Evolutionary conservation across 2,888 invertebrate genomes (phyloP).

Genomic region (Sycophila texana): DNA sequence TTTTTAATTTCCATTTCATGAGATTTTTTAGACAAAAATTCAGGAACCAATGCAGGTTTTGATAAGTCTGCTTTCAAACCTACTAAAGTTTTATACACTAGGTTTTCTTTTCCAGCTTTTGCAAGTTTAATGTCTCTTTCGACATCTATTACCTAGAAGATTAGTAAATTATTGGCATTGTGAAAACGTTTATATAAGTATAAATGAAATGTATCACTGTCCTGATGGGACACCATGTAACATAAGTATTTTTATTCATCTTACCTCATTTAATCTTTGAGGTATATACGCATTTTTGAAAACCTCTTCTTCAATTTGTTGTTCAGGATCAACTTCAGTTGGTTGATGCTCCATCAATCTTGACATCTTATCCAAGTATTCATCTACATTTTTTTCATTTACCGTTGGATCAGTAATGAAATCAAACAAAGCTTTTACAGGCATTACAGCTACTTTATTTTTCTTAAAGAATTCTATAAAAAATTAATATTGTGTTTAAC

Average conservation of each 20-base stretch:
- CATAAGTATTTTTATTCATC: neutral
- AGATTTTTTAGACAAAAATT: constrained; percentile 77
- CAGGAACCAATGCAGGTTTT: constrained; percentile 83
- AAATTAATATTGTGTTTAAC: neutral
- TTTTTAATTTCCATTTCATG: constrained; percentile 30
- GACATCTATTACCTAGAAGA: constrained; percentile 84
- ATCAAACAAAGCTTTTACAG: constrained; percentile 94
- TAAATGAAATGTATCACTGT: too few relatives aligned
- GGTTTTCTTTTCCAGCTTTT: constrained; percentile 84
- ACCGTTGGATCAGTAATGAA: constrained; percentile 96
- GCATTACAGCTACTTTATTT: constrained; percentile 92
- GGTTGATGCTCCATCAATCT: constrained; percentile 81
- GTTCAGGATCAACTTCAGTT: constrained; percentile 80
- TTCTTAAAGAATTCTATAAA: constrained; percentile 89
- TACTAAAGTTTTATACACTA: constrained; percentile 91
- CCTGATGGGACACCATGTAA: too few relatives aligned
- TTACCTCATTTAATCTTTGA: constrained; percentile 91
- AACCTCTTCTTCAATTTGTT: constrained; percentile 91
- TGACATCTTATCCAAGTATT: constrained; percentile 85
- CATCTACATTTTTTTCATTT: constrained; percentile 87
- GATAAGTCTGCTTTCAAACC: constrained; percentile 89
- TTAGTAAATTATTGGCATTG: neutral
- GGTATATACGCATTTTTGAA: constrained; percentile 97
- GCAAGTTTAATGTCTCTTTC: constrained; percentile 91
- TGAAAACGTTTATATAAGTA: too few relatives aligned